A percentile compares a stretch with the other conserved stretches of the same genome.
Conservation (phyloP, 1,140 invertebrate species). For the Panulirus ornatus region DNA sequence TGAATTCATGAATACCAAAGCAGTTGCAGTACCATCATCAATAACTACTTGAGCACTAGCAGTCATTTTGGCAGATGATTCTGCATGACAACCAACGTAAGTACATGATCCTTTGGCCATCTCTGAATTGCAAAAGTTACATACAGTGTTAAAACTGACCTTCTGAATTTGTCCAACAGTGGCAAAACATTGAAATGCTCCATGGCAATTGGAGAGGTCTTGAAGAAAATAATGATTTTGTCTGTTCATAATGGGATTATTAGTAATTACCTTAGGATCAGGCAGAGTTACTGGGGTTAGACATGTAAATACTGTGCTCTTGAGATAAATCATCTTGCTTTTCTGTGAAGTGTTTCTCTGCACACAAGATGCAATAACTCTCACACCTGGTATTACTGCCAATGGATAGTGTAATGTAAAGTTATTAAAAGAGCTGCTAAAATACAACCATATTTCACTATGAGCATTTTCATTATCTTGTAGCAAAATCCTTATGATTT, state of each 20-base stretch:
- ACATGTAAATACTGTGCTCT: not conserved
- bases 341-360: not conserved
- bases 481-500: constrained; percentile 11
- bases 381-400: not conserved
- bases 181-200: constrained; percentile 29
- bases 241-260: not conserved
- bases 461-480: not conserved
- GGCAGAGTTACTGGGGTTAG: not conserved
- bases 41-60: constrained; percentile 23
- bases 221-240: not conserved
- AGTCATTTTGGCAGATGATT: not conserved
- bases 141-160: not conserved
- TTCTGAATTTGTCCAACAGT: not conserved
- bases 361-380: not conserved
- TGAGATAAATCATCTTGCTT: too few relatives aligned
- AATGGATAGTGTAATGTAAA: not conserved
- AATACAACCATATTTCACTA: constrained; percentile 21
- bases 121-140: not conserved
- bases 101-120: not conserved
- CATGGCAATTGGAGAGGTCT: not conserved
- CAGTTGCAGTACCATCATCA: constrained; percentile 31
- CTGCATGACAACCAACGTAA: constrained; percentile 22
- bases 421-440: not conserved
- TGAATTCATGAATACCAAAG: constrained; percentile 2
- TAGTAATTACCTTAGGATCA: not conserved